Conservation (phyloP, 2,113 vertebrate genomes). For the Zosterops lateralis region DNA sequence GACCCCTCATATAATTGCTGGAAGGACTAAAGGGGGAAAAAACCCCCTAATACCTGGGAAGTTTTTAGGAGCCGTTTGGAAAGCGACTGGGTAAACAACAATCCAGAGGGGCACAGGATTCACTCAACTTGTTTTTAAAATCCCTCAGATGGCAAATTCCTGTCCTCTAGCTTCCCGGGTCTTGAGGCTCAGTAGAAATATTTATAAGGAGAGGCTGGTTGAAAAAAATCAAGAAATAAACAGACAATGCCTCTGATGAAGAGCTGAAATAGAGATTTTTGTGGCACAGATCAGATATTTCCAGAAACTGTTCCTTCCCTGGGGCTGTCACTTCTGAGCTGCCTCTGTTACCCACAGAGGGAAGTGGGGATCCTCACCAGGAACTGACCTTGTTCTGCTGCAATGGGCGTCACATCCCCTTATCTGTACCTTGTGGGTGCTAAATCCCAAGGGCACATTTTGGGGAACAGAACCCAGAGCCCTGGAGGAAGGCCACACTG, state of each 20-base stretch:
- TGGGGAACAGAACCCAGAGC: not conserved
- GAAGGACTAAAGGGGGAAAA: not conserved
- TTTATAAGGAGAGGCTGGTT: not conserved
- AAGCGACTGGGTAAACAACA: not conserved
- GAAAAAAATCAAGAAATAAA: not conserved
- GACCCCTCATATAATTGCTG: not conserved
- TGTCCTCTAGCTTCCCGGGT: not conserved
- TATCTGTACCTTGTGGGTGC: not conserved
- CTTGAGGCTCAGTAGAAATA: not conserved
- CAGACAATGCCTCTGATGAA: not conserved
- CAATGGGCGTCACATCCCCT: rapidly evolving
- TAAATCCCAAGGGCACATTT: not conserved
- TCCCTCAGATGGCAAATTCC: not conserved
- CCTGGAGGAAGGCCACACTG: not conserved
- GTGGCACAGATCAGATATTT: not conserved
- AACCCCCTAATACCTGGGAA: rapidly evolving
- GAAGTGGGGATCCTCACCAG: rapidly evolving
- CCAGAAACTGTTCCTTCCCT: not conserved
- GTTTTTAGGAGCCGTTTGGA: not conserved
- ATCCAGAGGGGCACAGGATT: not conserved
- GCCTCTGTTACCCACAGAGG: not conserved
- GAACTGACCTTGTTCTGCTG: not conserved
- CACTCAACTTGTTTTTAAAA: not conserved
- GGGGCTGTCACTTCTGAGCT: not conserved
- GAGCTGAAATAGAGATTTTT: not conserved